Percentiles rank a stretch among this genome's conserved stretches.
Evolutionary conservation across 92 coral and sea anemone species (phyloP).

Genomic region (Bergia puertoricense): DNA sequence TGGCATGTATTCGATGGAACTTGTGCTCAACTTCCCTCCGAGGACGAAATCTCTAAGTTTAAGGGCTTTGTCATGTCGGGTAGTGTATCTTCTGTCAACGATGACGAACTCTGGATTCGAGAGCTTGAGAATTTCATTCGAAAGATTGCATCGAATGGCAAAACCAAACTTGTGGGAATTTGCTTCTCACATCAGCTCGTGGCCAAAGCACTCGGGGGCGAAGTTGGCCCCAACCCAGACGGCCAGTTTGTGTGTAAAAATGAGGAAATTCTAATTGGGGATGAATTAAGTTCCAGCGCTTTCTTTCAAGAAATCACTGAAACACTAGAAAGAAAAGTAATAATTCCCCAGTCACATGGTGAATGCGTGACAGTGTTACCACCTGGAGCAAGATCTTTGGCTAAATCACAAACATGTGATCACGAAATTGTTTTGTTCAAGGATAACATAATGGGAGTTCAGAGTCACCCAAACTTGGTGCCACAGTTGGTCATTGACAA

Average conservation of each 20-base stretch:
- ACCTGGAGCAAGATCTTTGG: conserved; percentile 17
- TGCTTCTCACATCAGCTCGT: conserved; percentile 45
- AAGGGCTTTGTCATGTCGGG: conserved; percentile 47
- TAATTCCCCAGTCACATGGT: conserved; percentile 35
- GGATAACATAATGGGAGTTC: conserved; percentile 47
- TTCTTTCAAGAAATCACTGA: conserved; percentile 33
- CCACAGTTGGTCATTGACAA: conserved; percentile 21
- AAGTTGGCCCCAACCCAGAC: conserved; percentile 45
- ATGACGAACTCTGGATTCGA: conserved; percentile 43
- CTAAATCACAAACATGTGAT: conserved; percentile 33
- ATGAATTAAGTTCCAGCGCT: background rate
- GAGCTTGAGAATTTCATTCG: conserved; percentile 39
- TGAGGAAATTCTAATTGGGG: conserved; percentile 41
- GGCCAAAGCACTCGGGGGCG: conserved; percentile 44
- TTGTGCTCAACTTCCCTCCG: conserved; percentile 35
- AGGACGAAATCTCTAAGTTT: conserved; percentile 26
- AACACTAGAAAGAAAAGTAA: conserved; percentile 3
- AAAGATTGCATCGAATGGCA: conserved; percentile 5
- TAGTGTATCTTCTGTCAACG: conserved; percentile 43
- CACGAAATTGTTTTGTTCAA: conserved; percentile 44
- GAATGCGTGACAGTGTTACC: conserved; percentile 47
- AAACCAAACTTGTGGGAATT: conserved; percentile 39
- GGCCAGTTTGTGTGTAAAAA: conserved; percentile 42
- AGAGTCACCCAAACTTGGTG: conserved; percentile 36
- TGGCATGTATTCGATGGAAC: conserved; percentile 30